Base-by-base conservation (phyloP, 2,797 vertebrate genomes). In the Chaenodraco wilsoni region DNA sequence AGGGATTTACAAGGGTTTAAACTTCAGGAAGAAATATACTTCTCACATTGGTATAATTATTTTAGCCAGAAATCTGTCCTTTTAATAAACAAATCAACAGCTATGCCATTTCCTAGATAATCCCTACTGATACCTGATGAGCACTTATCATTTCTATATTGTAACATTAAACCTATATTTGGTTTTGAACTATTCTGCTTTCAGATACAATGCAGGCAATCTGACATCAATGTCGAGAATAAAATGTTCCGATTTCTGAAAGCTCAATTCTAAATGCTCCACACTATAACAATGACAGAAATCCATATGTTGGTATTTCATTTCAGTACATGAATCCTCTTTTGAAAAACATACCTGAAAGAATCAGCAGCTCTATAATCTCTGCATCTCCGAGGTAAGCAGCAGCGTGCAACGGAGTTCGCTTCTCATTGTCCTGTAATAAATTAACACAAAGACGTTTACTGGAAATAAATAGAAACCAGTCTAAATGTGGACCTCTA, bases 331-430 rank as follows among this genome's bases (percentile, higher is more conserved):
- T 37, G 9, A 19, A 64, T 16, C 4, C 5, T 40, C 7, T 12
- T 8, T 23, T 10, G 9, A 40, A 56, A 82, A 66, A 74, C 74
- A 77, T 94, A 99, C 98, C 98, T 95, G 98, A 98, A 93, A 99
- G 95, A 94, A 99, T 96, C 93, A 99, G 96, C 87, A 99, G 95
- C 92, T 99, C 98, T 87, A 99, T 96, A 89, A 99, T 97, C 94
- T 99, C 97, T 88, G 97, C 96, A 91, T 99, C 98, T 93, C 98
- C 98, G 54, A 99, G 96, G 92, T 99, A 98, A 56, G 98, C 95
- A 91, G 98, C 98, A 90, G 98, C 98, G 88, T 99, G 98, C 81
- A 99, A 91, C 40, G 98, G 98, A 45, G 98, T 99, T 91, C 98
- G 95, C 93, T 99, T 99, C 90, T 99, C 98, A 93, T 96, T 97